Evolutionary conservation across 2,797 vertebrate species (phyloP).

Genomic region (Limnodromus scolopaceus): DNA sequence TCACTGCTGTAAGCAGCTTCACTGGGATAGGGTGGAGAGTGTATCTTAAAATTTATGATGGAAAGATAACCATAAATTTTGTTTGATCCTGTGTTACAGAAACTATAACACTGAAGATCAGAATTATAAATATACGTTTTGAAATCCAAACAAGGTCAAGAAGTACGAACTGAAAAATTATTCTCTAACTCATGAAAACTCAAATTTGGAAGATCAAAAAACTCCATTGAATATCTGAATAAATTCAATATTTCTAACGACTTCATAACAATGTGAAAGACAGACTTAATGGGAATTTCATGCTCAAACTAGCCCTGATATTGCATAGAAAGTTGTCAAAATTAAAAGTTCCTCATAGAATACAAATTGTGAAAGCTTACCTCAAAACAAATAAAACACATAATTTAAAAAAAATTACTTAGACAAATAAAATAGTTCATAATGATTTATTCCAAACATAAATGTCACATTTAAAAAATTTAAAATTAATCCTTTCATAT

Average conservation of each 20-base stretch:
- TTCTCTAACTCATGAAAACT: neutral
- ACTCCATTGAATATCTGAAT: neutral
- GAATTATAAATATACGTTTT: neutral
- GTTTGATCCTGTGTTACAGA: neutral
- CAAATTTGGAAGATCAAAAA: neutral
- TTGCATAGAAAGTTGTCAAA: neutral
- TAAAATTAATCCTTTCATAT: neutral
- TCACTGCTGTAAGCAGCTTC: neutral
- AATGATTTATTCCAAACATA: neutral
- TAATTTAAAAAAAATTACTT: neutral
- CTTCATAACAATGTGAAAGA: neutral
- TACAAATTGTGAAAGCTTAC: neutral
- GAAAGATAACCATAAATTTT: neutral
- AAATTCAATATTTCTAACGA: neutral
- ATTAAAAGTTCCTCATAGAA: neutral
- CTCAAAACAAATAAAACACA: neutral
- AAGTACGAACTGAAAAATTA: neutral
- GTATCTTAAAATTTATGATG: neutral
- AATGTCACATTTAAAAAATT: neutral
- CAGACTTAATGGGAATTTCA: neutral
- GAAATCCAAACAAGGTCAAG: neutral
- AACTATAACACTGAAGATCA: neutral
- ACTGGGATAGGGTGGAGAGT: neutral
- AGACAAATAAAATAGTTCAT: neutral
- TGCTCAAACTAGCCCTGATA: neutral